Base-by-base conservation (phyloP, 2,113 vertebrate genomes). In the Lontra canadensis region DNA sequence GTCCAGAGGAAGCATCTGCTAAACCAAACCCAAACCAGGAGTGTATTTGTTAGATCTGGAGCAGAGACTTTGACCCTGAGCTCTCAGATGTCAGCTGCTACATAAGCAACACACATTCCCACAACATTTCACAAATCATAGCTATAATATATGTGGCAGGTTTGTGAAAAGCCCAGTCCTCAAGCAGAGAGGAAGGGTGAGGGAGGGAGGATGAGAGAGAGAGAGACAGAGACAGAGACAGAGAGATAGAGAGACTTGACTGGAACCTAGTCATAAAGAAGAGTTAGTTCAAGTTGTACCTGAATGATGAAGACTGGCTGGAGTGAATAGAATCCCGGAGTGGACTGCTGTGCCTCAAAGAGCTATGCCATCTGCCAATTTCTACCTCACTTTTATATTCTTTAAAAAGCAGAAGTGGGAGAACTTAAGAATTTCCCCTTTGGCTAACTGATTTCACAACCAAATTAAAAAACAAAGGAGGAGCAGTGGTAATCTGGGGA, bases 391-490 rank as follows among this genome's bases (percentile, higher is more conserved):
- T 88, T 98, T 97, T 98, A 98, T 97, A 57, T 67, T 23, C 61
- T 42, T 85, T 55, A 96, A 98, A 98, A 98, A 98, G 97, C 96
- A 97, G 98, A 98, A 98, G 98, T 97, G 9, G 11, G 11, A 20
- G 23, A 79, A 17, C 59, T 88, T 67, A 84, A 88, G 93, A 96
- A 98, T 85, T 97, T 98, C 89, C 94, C 57, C 65, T 71, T 74
- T 36, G 80, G 80, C 81, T 88, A 88, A 42, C n/a, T 59, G 34
- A 95, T 98, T 97, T 96, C 92, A 80, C 81, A 98, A 98, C 17
- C 78, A 91, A 39, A 15, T 73, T 34, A 3, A 34, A 90, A 74
- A 80, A 89, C n/a, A 21, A 73, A 44, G 84, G 44, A 81, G 13
- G 34, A 69, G 74, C 39, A 31, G 42, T 92, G 80, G 71, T 31